Conservation (phyloP, 35 echinoderm and acorn worm genomes). For the Lytechinus variegatus region DNA sequence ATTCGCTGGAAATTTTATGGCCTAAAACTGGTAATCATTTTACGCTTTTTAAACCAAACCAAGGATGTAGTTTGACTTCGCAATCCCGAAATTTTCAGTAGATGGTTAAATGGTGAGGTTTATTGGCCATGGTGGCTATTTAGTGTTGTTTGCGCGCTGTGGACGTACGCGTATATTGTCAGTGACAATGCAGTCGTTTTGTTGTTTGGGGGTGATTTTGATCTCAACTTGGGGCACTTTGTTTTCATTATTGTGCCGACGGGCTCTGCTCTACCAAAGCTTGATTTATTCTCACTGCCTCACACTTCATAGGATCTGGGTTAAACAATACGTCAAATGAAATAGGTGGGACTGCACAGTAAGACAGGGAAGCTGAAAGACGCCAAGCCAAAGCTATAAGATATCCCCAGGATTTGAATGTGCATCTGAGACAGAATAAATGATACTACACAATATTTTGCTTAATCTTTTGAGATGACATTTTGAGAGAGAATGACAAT, state of each 20-base stretch:
- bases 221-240: neutral
- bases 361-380: neutral
- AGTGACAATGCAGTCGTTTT: neutral
- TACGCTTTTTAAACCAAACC: neutral
- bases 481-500: too few relatives aligned
- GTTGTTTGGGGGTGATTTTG: neutral
- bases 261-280: neutral
- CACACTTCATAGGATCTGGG: neutral
- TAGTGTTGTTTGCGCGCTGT: constrained; percentile 1
- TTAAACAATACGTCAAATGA: neutral
- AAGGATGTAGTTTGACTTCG: neutral
- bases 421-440: neutral
- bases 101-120: neutral
- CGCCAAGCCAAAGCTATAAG: neutral
- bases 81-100: neutral
- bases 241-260: neutral
- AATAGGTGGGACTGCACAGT: neutral
- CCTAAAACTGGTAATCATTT: constrained; percentile 13
- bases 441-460: neutral
- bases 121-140: neutral
- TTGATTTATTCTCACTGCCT: constrained; percentile 3
- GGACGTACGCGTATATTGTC: neutral
- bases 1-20: neutral
- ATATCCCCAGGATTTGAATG: neutral
- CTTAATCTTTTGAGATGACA: too few relatives aligned